Conservation (phyloP, 2,797 vertebrate species). For the Emydoidea blandingii region DNA sequence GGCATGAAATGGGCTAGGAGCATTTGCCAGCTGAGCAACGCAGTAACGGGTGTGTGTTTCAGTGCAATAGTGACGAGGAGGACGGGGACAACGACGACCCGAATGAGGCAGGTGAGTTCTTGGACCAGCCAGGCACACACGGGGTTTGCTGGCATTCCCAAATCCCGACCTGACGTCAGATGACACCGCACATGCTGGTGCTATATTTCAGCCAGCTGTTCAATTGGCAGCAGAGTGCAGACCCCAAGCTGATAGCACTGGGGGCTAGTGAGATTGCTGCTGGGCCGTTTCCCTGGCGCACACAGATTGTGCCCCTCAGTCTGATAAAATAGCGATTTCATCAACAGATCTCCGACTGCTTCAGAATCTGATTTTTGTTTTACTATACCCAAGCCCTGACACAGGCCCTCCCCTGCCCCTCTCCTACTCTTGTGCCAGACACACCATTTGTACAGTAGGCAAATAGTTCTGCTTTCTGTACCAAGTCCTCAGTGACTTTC, state of each 20-base stretch:
- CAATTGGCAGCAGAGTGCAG: neutral
- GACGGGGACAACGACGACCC: conserved; percentile 74
- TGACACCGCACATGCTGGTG: neutral
- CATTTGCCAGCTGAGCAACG: neutral
- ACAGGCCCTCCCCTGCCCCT: neutral
- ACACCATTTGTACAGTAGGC: neutral
- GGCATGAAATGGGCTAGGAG: neutral
- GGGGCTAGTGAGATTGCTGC: neutral
- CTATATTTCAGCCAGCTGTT: accelerated
- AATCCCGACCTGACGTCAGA: neutral
- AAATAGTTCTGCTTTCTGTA: neutral
- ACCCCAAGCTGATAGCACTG: neutral
- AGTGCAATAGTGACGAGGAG: conserved; percentile 75
- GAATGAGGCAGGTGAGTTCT: conserved; percentile 73
- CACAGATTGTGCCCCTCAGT: neutral
- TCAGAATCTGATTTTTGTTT: neutral
- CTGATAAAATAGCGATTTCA: neutral
- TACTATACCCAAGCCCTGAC: neutral
- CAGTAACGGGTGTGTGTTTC: conserved; percentile 53
- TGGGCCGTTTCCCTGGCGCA: neutral
- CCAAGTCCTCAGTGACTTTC: neutral
- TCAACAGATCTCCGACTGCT: neutral
- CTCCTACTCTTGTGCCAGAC: neutral
- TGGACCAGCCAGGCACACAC: neutral
- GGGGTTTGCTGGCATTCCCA: neutral